Percentiles rank a stretch among this genome's conserved stretches.
These are phyloP conservation scores for Ceratoteleas bidentatus DNA, from an alignment of 1,140 invertebrate species.

Conservation along the genomic window DNA sequence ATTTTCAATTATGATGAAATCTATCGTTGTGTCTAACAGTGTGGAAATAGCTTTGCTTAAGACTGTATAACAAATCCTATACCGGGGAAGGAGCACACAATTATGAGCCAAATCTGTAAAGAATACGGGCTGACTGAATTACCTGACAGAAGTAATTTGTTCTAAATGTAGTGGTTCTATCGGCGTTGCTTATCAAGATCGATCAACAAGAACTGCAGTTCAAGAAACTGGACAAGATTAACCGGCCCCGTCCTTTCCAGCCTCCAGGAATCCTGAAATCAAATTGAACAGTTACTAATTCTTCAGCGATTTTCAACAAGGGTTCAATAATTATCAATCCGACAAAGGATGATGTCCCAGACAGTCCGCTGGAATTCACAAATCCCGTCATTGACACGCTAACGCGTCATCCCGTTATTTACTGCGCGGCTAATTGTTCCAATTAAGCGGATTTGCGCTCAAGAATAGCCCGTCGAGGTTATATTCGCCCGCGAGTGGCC, in stretches of 20 bases:
- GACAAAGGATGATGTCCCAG: constrained; percentile 1
- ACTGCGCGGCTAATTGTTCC: constrained; percentile 76
- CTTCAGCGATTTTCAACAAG: constrained; percentile 2
- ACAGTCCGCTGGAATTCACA: no score
- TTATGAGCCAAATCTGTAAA: no score
- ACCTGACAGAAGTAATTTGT: no score
- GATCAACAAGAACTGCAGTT: neutral
- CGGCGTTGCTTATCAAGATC: neutral
- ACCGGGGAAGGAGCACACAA: no score
- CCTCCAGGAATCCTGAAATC: neutral
- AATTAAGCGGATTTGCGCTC: constrained; percentile 77
- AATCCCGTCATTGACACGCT: no score
- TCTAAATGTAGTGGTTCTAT: no score
- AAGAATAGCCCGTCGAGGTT: constrained; percentile 74
- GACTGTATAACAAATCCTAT: no score
- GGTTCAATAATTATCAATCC: neutral
- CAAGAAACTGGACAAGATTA: no score
- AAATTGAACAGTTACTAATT: constrained; percentile 15
- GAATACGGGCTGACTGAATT: no score
- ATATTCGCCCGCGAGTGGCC: constrained; percentile 70
- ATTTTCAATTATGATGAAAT: no score
- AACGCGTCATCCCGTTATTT: constrained; percentile 72
- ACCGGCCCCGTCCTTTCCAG: neutral
- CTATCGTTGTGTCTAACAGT: no score
- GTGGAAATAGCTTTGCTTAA: no score